Conservation (phyloP, 2,113 vertebrate species). For the Gymnorhina tibicen region DNA sequence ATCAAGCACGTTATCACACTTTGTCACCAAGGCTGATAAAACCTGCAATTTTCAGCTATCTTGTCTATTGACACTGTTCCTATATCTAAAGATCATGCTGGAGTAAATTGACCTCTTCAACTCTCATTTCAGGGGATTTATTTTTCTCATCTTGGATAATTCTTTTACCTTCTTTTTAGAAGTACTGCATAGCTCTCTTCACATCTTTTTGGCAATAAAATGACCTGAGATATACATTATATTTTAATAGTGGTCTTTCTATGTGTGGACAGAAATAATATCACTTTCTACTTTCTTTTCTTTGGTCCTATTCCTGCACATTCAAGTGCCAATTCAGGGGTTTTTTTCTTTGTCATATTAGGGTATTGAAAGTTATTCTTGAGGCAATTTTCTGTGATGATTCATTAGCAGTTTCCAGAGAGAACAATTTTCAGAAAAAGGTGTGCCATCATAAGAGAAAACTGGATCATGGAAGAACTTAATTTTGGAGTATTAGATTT, state of each 20-base stretch:
- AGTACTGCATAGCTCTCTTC: neutral
- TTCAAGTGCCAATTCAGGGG: neutral
- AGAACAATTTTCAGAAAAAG: neutral
- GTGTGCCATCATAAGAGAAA: neutral
- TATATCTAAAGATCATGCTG: neutral
- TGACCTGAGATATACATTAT: neutral
- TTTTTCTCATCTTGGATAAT: neutral
- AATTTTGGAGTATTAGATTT: neutral
- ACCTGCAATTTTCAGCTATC: neutral
- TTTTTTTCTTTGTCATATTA: neutral
- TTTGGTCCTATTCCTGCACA: neutral
- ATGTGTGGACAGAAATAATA: neutral
- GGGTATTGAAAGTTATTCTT: neutral
- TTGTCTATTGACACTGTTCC: neutral
- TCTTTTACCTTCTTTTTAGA: neutral
- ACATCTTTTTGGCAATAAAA: neutral
- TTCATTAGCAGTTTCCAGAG: neutral
- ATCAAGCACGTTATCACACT: neutral
- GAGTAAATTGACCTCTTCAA: neutral
- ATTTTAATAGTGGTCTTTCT: neutral
- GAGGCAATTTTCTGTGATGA: neutral
- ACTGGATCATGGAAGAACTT: neutral
- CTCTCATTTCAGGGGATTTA: neutral
- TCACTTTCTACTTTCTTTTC: neutral
- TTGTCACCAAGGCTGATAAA: neutral